Conservation (phyloP, 2,797 vertebrate genomes). For the Moxostoma hubbsi region DNA sequence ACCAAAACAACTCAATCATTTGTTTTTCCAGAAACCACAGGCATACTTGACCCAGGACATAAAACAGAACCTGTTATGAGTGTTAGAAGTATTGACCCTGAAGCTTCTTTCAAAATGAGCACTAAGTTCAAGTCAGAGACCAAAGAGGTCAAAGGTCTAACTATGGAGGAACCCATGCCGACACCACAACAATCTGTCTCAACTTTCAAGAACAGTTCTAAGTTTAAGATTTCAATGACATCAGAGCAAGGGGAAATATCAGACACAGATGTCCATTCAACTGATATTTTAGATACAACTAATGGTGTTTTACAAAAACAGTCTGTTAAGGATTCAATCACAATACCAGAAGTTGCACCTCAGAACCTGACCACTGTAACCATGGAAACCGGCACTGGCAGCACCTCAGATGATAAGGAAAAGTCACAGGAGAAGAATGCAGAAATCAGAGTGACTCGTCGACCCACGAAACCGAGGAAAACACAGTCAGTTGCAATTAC, state of each 20-base stretch:
- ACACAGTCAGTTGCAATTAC: neutral
- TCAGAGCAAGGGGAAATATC: neutral
- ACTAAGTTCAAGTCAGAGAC: neutral
- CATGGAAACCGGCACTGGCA: slow-evolving; percentile 24
- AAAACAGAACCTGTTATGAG: neutral
- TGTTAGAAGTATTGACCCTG: neutral
- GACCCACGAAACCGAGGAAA: slow-evolving; percentile 15
- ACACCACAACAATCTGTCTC: neutral
- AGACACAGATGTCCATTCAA: neutral
- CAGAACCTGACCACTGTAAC: neutral
- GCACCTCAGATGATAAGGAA: slow-evolving; percentile 19
- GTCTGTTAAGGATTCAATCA: slow-evolving; percentile 9
- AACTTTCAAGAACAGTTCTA: neutral
- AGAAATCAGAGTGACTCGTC: slow-evolving; percentile 12
- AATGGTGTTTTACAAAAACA: neutral
- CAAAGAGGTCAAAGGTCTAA: slow-evolving; percentile 24
- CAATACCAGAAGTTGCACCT: neutral
- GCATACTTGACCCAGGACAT: neutral
- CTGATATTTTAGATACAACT: neutral
- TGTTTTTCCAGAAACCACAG: slow-evolving; percentile 2
- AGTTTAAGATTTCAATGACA: neutral
- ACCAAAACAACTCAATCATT: neutral
- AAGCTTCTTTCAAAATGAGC: slow-evolving; percentile 1
- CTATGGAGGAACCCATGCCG: neutral
- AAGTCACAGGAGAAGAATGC: slow-evolving; percentile 9